A percentile compares a stretch with the other conserved stretches of the same genome.
These are phyloP conservation scores for Oostethus manadensis DNA, from an alignment of 2,113 vertebrate species.

Conservation along the genomic window DNA sequence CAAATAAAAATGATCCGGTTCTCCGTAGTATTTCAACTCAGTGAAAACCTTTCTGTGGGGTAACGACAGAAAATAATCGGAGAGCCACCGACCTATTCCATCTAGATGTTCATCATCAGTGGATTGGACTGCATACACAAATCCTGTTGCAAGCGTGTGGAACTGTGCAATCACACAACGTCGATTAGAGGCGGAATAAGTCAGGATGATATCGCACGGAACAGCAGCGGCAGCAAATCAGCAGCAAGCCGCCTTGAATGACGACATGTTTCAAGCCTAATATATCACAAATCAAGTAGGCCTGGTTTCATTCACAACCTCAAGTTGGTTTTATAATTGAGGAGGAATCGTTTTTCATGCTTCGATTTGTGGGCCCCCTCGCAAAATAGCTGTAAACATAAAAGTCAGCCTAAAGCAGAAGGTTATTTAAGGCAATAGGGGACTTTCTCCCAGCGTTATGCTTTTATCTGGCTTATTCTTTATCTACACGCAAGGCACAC, in stretches of 20 bases:
- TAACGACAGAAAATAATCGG: no score
- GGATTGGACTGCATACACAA: not conserved
- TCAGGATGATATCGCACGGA: constrained; percentile 23
- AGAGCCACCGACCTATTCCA: not conserved
- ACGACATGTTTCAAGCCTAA: not conserved
- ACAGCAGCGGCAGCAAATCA: constrained; percentile 25
- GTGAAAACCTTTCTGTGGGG: no score
- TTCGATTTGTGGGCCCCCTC: constrained; percentile 2
- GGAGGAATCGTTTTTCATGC: not conserved
- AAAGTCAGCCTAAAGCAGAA: constrained; percentile 5
- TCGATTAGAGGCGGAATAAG: constrained; percentile 23
- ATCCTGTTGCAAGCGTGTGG: constrained; percentile 17
- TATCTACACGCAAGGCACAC: not conserved
- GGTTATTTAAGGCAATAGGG: constrained; percentile 3
- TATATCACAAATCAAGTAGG: constrained; percentile 20
- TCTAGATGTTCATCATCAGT: constrained; percentile 5
- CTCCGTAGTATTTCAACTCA: not conserved
- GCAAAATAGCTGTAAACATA: constrained; percentile 7
- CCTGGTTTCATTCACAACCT: constrained; percentile 17
- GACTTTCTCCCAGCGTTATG: not conserved
- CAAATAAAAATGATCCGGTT: no score
- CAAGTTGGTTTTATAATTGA: constrained; percentile 18
- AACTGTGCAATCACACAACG: constrained; percentile 27
- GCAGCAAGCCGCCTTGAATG: constrained; percentile 1
- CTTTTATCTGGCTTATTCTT: not conserved